Evolutionary conservation across 2,888 invertebrate genomes (phyloP), one percentile per base, ranked within the genome.

Genomic region (Belgica antarctica): DNA sequence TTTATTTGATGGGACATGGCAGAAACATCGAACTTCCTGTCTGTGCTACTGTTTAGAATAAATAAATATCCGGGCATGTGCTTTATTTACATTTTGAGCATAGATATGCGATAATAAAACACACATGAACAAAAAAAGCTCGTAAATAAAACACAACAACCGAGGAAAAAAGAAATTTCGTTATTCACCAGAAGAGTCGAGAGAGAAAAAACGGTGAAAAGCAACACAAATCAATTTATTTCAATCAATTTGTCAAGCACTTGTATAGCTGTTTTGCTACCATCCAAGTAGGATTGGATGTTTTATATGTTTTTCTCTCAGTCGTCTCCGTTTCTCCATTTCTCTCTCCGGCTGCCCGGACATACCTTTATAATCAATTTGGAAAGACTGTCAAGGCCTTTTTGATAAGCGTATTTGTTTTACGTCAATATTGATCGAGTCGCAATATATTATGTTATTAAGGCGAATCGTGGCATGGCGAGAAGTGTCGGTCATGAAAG

Each of bases 181-280:
- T 25, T 59, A 22, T 25, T 59, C 24, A 59, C 19, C 52, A n/a
- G 22, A 59, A 59, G 52, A 41, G 41, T n/a, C 10, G 41, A 52
- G 52, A 22, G 52, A 2, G 4, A 34, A 19, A 5, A 22, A 52
- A 31, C 1, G 52, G 28, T 27, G 31, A 31, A 66, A 68, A 68
- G 57, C 57, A 57, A 28, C 68, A 57, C 52, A 68, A 68, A 68
- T 68, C 68, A 68, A 68, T 68, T 68, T 68, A 68, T 68, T 68
- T 68, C 68, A 68, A 68, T 68, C 68, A 68, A 68, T 68, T 68
- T 68, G 68, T 68, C 68, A 68, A 31, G 68, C 68, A 68, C 68
- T 68, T 28, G 68, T 65, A 46, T 46, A 3, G 46, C 46, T 62
- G 62, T 62, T 62, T 62, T 62, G 31, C 28, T 62, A 31, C 19